Base-by-base conservation (phyloP, 2,888 invertebrate genomes). In the Gymnosoma rotundatum region DNA sequence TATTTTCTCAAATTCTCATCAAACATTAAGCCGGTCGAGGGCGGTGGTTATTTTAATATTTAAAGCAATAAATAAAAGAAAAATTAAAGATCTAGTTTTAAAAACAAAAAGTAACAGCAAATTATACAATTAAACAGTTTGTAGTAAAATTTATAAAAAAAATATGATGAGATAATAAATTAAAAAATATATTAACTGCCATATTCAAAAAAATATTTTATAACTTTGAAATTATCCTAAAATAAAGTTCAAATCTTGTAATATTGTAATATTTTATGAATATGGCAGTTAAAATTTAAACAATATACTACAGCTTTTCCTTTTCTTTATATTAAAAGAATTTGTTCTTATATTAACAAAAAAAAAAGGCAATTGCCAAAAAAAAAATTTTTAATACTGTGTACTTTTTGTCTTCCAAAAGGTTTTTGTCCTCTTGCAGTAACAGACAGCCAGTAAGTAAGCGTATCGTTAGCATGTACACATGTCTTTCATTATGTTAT, bases 41-140 rank as follows among this genome's bases (percentile, higher is more conserved):
- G 87, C 87, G 87, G 87, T 87, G 87, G 87, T 87, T 87, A 75
- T 78, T 83, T 70, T 69, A 83, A 56, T 70, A 73, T 83, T 69
- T 45, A 79, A 83, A 60, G 48, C 52, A 38, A 60, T 42, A 48
- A 38, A 60, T 42, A 48, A 36, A 54, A 25, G 25, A 50, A 60
- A 60, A 69, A 61, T 64, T 45, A 61, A 67, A 74, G n/a, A 75
- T 38, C 5, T 60, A 36, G 12, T 48, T 25, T n/a, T 60, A 69
- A 2, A 12, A 42, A 60, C 58, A 38, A 66, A 32, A 45, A 45
- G 2, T 45, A 50, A n/a, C 60, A 50, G 64, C 25, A 52, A 63
- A 63, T 69, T 48, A 45, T 54, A 8, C 8, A 52, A 63, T 32
- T 64, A 72, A 72, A 48, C 2, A 48, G 12, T 48, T 48, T 16